phyloP scores from a whole-genome alignment of 37 sponge, comb jelly and placozoan genomes.

The Bolinopsis microptera region DNA sequence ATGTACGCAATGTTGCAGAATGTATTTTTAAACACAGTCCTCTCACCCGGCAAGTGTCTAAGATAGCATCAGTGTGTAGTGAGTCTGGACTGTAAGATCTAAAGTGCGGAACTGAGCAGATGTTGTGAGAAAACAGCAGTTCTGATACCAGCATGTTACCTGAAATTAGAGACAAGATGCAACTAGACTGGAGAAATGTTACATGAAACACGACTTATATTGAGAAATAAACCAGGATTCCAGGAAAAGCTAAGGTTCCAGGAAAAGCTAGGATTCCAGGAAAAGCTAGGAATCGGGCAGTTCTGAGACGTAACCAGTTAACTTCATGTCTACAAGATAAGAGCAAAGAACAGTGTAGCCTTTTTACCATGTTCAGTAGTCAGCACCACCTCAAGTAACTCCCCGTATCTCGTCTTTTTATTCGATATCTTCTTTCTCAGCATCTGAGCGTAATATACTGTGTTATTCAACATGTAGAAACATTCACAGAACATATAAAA shows the following conservation, averaged over 20 bases:
- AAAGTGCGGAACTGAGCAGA: not conserved
- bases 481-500: too few species aligned
- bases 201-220: not conserved
- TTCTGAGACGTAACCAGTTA: too few species aligned
- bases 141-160: slow-evolving; percentile 23
- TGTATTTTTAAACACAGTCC: too few species aligned
- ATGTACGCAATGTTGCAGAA: too few species aligned
- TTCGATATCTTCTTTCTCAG: too few species aligned
- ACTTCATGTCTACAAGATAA: not conserved
- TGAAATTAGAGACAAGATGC: not conserved
- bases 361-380: slow-evolving; percentile 17
- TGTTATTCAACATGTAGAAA: too few species aligned
- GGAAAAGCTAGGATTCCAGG: too few species aligned
- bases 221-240: too few species aligned
- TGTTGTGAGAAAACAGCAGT: not conserved
- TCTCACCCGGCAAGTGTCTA: slow-evolving; percentile 1
- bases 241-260: too few species aligned
- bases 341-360: not conserved
- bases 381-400: not conserved
- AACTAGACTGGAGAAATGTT: not conserved
- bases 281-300: too few species aligned
- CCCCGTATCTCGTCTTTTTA: not conserved
- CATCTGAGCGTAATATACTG: too few species aligned
- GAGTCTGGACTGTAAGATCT: not conserved
- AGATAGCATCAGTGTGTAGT: not conserved